Percentiles rank a stretch among this genome's conserved stretches.
These are phyloP conservation scores for Pavo muticus DNA, from an alignment of 2,113 vertebrate species.

Conservation along the genomic window DNA sequence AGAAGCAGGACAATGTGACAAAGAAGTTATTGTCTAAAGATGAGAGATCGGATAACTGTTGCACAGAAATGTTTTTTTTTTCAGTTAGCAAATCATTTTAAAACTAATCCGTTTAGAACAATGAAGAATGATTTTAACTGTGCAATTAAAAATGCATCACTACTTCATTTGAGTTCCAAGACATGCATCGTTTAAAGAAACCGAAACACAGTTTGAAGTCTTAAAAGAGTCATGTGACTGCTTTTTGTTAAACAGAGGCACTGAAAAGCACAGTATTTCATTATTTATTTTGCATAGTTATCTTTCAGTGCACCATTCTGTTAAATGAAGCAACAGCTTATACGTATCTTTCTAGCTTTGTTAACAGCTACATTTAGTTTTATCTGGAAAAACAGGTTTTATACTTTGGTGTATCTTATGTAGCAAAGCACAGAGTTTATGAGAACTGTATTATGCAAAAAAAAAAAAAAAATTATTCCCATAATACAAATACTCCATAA, in stretches of 20 bases:
- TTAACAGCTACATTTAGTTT: not conserved
- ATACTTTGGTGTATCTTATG: not conserved
- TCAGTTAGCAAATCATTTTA: slow-evolving; percentile 33
- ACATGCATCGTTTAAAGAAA: not conserved
- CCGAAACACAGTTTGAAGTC: not conserved
- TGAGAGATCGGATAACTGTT: not conserved
- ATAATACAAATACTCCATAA: not conserved
- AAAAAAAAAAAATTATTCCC: not conserved
- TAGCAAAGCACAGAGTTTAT: not conserved
- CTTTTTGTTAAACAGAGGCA: not conserved
- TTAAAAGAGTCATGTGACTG: not conserved
- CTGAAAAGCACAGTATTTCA: not conserved
- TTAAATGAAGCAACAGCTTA: not conserved
- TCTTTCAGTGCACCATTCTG: not conserved
- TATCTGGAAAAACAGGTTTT: not conserved
- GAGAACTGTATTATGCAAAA: not conserved
- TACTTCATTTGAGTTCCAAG: not conserved
- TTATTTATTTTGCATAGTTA: not conserved
- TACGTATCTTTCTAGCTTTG: not conserved
- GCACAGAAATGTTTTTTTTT: not conserved
- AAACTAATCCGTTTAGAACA: not conserved
- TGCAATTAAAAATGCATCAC: slow-evolving; percentile 2
- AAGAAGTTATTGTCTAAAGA: slow-evolving; percentile 12
- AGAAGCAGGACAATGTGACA: slow-evolving; percentile 26
- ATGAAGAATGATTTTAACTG: slow-evolving; percentile 1